Conservation (phyloP, 2,888 invertebrate species). For the Limnephilus auricula region DNA sequence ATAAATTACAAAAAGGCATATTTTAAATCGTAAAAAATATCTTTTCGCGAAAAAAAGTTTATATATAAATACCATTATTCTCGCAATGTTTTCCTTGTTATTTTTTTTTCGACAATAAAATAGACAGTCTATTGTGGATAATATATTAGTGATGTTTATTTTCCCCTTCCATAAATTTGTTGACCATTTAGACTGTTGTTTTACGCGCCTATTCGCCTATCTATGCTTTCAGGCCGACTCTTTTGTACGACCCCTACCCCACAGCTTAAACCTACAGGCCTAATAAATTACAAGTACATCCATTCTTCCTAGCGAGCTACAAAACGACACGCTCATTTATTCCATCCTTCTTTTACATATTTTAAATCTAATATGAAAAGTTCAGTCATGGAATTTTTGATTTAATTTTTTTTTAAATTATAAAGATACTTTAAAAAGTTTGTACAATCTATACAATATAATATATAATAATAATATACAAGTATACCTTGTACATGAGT, state of each 20-base stretch:
- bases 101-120: too few relatives aligned
- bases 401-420: neutral
- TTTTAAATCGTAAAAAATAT: too few relatives aligned
- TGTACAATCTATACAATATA: too few relatives aligned
- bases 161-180: neutral
- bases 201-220: neutral
- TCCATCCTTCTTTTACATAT: neutral
- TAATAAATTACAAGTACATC: slow-evolving; percentile 55
- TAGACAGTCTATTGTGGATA: too few relatives aligned
- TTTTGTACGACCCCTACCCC: neutral
- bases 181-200: neutral
- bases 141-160: too few relatives aligned
- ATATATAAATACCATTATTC: too few relatives aligned
- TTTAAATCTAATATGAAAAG: slow-evolving; percentile 31
- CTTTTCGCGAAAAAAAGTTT: too few relatives aligned
- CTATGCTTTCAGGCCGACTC: neutral
- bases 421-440: too few relatives aligned
- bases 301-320: neutral
- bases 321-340: slow-evolving; percentile 9
- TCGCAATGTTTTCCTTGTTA: too few relatives aligned
- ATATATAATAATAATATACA: too few relatives aligned
- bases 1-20: too few relatives aligned
- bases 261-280: slow-evolving; percentile 20
- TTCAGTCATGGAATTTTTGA: neutral
- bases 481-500: too few relatives aligned